Base-by-base conservation (phyloP, 1,140 invertebrate genomes). In the Drosophila biarmipes region DNA sequence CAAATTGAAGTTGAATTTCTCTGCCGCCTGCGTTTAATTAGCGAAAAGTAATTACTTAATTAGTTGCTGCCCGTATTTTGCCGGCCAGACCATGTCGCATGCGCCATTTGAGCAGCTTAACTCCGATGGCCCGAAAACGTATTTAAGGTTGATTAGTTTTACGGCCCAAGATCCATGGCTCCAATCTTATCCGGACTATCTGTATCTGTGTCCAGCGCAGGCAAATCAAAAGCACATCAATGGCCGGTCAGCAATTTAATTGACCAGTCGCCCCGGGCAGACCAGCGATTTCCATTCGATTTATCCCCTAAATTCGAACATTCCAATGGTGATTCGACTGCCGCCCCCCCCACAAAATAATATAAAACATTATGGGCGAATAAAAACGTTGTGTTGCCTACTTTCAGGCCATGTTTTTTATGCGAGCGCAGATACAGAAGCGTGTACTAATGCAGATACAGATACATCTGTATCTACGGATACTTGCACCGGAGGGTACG, bases 141-240 rank as follows among this genome's bases (percentile, higher is more conserved):
- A 87, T 87, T 87, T 87, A 87, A 87, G 82, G 78, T 89, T 87
- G 82, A 87, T 87, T 87, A 87, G 82, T 87, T 87, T 87, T 89
- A 87, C 75, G 82, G 42, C 61, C 35, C 42, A 29, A 38, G 42
- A 55, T 48, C 27, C 46, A 15, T 15, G 46, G n/a, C 45, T n/a
- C 24, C 46, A 48, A 48, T 31, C 46, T 51, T 34, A 51, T 51
- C 48, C 11, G 15, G 15, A 10, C 12, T 17, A 7, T 31, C 0
- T 31, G 29, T 31, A 10, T 31, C 6, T 15, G 34, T 12, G 10
- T n/a, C 7, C 3, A 51, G 38, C 55, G 43, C 56, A 58, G 43
- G 64, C 69, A 89, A 87, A 87, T 87, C 84, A 89, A 82, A 87
- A 82, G 67, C 78, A 66, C 86, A 86, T 86, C 78, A 82, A 75